Evolutionary conservation across 1,140 invertebrate species (phyloP).

Genomic region (Contarinia nasturtii): DNA sequence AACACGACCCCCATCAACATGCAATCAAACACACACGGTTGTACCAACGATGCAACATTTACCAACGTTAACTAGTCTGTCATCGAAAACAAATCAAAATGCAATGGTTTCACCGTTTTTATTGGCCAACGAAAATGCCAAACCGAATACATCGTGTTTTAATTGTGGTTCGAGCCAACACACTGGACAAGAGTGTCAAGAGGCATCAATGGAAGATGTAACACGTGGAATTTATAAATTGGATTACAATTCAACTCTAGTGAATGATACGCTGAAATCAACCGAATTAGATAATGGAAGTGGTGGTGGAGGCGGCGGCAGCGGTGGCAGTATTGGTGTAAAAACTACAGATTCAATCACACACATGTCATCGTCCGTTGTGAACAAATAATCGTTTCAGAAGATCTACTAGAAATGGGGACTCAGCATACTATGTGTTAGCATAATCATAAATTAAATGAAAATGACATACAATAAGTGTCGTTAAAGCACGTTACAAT

Average conservation of each 20-base stretch:
- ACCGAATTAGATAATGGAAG: no score
- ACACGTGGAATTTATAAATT: conserved; percentile 44
- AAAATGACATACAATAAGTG: no score
- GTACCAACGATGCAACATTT: conserved; percentile 6
- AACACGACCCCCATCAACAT: conserved; percentile 26
- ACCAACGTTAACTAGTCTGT: background rate
- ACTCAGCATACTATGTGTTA: no score
- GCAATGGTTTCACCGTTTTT: conserved; percentile 5
- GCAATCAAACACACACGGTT: conserved; percentile 4
- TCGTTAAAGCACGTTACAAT: no score
- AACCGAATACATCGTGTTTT: conserved; percentile 33
- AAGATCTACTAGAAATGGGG: no score
- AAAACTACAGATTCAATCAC: no score
- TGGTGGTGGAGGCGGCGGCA: no score
- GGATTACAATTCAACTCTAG: conserved; percentile 30
- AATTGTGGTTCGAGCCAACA: conserved; percentile 62
- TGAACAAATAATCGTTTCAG: no score
- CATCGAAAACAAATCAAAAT: background rate
- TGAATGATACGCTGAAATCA: no score
- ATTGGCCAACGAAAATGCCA: conserved; percentile 11
- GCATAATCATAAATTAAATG: no score
- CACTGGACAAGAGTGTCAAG: conserved; percentile 62
- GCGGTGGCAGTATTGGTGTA: no score
- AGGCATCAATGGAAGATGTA: conserved; percentile 73
- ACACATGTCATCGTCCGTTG: no score